These are phyloP conservation scores for Drosophila lutescens DNA, from an alignment of 2,888 invertebrate species.

Conservation along the genomic window DNA sequence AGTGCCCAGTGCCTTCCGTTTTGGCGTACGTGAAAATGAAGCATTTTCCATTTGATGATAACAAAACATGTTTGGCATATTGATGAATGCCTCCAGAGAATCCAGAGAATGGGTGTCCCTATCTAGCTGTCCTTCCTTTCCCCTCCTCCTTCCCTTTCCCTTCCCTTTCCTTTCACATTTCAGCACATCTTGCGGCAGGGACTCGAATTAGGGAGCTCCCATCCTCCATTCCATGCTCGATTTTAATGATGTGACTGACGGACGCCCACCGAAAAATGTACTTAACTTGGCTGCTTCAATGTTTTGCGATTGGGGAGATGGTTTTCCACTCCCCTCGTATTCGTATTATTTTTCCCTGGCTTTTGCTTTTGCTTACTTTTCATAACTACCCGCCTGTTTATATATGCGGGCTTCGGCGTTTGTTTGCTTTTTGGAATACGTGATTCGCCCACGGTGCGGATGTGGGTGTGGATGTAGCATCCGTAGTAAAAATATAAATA, in stretches of 20 bases:
- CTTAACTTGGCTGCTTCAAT: conserved; percentile 19
- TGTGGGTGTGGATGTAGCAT: conserved; percentile 14
- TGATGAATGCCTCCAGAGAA: conserved; percentile 77
- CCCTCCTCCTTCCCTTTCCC: background rate
- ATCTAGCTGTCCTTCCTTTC: conserved; percentile 13
- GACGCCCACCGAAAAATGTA: conserved; percentile 45
- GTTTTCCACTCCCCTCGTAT: background rate
- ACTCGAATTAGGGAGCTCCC: conserved; percentile 67
- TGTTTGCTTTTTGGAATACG: conserved; percentile 79
- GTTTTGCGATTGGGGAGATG: conserved; percentile 18
- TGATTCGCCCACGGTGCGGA: conserved; percentile 56
- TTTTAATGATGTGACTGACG: conserved; percentile 78
- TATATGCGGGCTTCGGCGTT: conserved; percentile 73
- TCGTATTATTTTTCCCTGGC: conserved; percentile 19
- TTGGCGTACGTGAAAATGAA: conserved; percentile 78
- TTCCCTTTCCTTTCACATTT: conserved; percentile 6
- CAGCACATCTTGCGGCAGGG: conserved; percentile 69
- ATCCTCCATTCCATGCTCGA: conserved; percentile 59
- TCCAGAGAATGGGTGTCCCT: conserved; percentile 67
- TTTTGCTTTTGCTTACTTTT: conserved; percentile 65
- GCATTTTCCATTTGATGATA: conserved; percentile 79
- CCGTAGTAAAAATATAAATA: conserved; percentile 63
- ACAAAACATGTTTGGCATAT: conserved; percentile 80
- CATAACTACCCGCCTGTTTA: conserved; percentile 59
- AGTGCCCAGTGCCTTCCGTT: conserved; percentile 17